phyloP scores from a whole-genome alignment of 2,113 vertebrate species.

The Crocuta crocuta region DNA sequence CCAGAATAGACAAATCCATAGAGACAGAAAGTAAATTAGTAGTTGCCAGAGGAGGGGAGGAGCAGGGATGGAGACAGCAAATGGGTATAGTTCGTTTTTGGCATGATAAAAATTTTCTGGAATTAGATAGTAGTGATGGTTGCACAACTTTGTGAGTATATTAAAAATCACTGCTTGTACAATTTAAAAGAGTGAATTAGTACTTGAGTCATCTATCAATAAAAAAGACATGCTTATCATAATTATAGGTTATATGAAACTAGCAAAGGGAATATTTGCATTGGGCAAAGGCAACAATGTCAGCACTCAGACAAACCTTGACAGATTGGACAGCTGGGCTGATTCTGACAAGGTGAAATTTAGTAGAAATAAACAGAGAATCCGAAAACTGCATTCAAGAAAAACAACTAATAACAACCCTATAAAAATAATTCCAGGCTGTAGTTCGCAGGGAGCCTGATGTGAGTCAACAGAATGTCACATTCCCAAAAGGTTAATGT shows the following conservation, averaged over 20 bases:
- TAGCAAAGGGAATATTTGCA: constrained; percentile 32
- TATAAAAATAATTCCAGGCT: constrained; percentile 70
- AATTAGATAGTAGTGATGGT: not conserved
- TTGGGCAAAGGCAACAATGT: constrained; percentile 13
- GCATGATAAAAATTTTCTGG: not conserved
- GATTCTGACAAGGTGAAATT: constrained; percentile 63
- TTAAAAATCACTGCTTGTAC: not conserved
- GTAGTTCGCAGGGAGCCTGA: constrained; percentile 51
- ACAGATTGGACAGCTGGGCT: constrained; percentile 23
- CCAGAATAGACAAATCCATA: not conserved
- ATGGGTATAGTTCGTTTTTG: not conserved
- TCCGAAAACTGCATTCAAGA: constrained; percentile 40
- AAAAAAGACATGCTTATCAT: not conserved
- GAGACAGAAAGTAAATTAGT: not conserved
- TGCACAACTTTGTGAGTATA: not conserved
- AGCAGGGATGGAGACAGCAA: not conserved
- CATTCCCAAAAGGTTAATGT: constrained; percentile 58
- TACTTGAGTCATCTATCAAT: constrained; percentile 32
- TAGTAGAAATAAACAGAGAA: constrained; percentile 42
- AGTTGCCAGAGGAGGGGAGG: not conserved
- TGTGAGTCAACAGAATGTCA: constrained; percentile 55
- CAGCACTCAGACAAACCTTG: constrained; percentile 11
- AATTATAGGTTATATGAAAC: constrained; percentile 42
- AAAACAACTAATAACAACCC: constrained; percentile 71
- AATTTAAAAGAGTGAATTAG: not conserved